Evolutionary conservation across 2,113 vertebrate species (phyloP).

Genomic region (Malurus alboscapulatus): DNA sequence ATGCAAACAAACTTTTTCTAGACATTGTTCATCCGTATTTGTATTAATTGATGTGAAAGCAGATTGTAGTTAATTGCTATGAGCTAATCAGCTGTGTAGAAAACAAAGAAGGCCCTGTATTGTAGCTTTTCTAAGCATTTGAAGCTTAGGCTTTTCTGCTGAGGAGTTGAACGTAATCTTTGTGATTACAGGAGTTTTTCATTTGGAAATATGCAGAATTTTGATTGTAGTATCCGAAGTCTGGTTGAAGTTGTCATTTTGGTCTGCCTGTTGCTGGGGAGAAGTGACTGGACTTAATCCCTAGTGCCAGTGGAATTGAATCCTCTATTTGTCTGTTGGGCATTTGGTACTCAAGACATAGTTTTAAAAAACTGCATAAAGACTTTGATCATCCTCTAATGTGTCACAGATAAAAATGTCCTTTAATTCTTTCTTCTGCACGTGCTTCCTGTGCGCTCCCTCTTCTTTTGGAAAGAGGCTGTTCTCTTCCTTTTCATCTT

Average conservation of each 20-base stretch:
- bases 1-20: neutral
- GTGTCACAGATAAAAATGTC: neutral
- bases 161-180: neutral
- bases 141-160: neutral
- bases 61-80: neutral
- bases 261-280: fast-evolving
- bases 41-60: neutral
- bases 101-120: neutral
- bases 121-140: neutral
- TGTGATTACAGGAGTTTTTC: neutral
- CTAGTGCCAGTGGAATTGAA: neutral
- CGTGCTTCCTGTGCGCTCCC: fast-evolving
- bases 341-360: neutral
- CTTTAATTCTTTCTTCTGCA: neutral
- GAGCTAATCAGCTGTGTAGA: neutral
- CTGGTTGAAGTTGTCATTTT: neutral
- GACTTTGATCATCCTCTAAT: neutral
- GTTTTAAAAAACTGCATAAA: fast-evolving
- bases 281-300: neutral
- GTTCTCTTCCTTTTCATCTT: neutral
- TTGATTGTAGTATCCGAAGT: neutral
- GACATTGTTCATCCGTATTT: fast-evolving
- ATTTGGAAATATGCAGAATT: neutral
- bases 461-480: neutral
- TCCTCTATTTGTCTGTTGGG: fast-evolving